Base-by-base conservation (phyloP, 2,797 vertebrate species). In the Siniperca obscura region DNA sequence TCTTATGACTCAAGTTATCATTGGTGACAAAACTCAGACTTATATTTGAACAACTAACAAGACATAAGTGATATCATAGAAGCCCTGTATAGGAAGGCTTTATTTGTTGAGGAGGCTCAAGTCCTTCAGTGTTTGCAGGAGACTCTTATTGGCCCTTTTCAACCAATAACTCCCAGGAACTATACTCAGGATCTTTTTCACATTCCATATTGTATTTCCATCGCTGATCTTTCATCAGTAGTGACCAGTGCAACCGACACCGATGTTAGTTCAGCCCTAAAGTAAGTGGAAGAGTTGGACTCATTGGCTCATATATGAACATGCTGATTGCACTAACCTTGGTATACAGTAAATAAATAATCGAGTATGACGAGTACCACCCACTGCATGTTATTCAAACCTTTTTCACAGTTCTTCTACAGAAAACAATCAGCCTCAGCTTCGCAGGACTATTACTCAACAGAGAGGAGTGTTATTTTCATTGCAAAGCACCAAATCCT, bases 401-500 rank as follows among this genome's bases (percentile, higher is more conserved):
- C 1, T 46, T 78, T 65, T 84, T 60, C 71, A 71, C 44, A 78
- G 27, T 78, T 38, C 5, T 40, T 70, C 25, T 2, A 12, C 60
- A 59, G 59, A 71, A 53, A 56, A 36, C 50, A 57, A 73, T 76
- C 50, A 34, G 27, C 78, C 52, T 52, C 50, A 80, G 40, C 42
- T 40, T 59, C 77, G 17, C 34, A 52, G 22, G 5, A 36, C 42
- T 64, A 38, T 88, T 91, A 67, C 70, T 62, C 64, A 80, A 74
- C 66, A 78, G 36, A 61, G 38, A 68, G 48, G 78, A 57, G 67
- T 70, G 67, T 81, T 80, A n/a, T 85, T 86, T 85, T 87, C 48
- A 70, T 85, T 87, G 76, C 67, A 46, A 76, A 81, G 67, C 38
- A 76, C 82, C 83, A 77, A 80, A 79, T 78, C 70, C 40, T 83